Conservation (phyloP, 1,140 invertebrate species). For the Camponotus floridanus region DNA sequence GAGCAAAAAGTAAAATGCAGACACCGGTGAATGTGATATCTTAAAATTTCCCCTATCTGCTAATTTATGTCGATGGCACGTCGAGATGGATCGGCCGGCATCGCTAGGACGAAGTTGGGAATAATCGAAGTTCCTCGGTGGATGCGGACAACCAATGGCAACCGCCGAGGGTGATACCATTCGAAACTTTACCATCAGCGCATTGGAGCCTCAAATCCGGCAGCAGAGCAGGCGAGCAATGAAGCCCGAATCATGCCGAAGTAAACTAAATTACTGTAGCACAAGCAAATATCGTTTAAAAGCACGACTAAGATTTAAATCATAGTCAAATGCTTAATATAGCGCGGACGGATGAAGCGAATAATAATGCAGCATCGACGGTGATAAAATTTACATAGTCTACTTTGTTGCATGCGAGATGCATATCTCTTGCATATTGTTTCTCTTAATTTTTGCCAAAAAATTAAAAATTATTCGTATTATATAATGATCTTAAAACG, state of each 20-base stretch:
- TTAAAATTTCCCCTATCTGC: slow-evolving; percentile 67
- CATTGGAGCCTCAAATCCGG: slow-evolving; percentile 47
- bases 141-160: slow-evolving; percentile 64
- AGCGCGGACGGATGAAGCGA: neutral
- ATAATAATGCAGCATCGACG: neutral
- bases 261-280: slow-evolving; percentile 56
- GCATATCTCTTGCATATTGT: neutral
- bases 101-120: slow-evolving; percentile 66
- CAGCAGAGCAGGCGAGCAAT: slow-evolving; percentile 33
- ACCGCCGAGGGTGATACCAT: slow-evolving; percentile 68
- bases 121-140: slow-evolving; percentile 73
- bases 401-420: neutral
- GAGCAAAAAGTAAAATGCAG: slow-evolving; percentile 15
- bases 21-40: slow-evolving; percentile 61
- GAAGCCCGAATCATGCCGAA: slow-evolving; percentile 58
- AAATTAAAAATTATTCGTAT: slow-evolving; percentile 5
- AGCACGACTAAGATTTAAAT: slow-evolving; percentile 67
- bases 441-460: neutral
- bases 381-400: neutral
- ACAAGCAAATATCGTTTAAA: slow-evolving; percentile 67
- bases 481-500: neutral
- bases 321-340: slow-evolving; percentile 19
- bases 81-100: slow-evolving; percentile 58
- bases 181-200: slow-evolving; percentile 74
- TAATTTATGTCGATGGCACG: slow-evolving; percentile 76